Evolutionary conservation across 1,140 invertebrate genomes (phyloP).

Genomic region (Drosophila setifemur): DNA sequence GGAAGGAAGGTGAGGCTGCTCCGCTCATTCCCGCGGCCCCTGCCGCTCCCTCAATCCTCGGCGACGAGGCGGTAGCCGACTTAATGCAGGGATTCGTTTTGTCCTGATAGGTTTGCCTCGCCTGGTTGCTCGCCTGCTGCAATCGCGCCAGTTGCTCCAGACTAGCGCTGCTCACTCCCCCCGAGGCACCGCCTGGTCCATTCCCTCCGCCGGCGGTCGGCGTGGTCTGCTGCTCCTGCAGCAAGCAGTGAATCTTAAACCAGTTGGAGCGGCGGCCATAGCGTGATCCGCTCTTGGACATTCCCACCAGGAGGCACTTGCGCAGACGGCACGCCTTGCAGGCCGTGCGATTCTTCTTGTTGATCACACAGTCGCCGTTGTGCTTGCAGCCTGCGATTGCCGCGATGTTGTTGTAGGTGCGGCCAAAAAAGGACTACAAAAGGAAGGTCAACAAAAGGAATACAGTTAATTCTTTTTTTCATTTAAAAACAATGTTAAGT

Average conservation of each 20-base stretch:
- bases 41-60: constrained; percentile 20
- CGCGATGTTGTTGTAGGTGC: constrained; percentile 97
- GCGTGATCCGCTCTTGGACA: constrained; percentile 97
- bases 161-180: constrained; percentile 35
- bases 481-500: no score
- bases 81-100: constrained; percentile 82
- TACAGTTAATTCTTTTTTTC: background rate
- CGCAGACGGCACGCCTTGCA: constrained; percentile 97
- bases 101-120: constrained; percentile 78
- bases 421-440: constrained; percentile 97
- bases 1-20: constrained; percentile 30
- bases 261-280: constrained; percentile 96
- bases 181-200: background rate
- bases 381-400: constrained; percentile 97
- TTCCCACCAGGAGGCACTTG: constrained; percentile 96
- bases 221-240: constrained; percentile 87
- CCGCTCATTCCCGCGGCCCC: constrained; percentile 3
- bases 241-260: constrained; percentile 96
- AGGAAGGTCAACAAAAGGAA: background rate
- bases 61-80: constrained; percentile 60
- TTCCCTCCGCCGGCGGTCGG: constrained; percentile 15
- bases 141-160: constrained; percentile 80
- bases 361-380: constrained; percentile 96
- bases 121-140: constrained; percentile 74
- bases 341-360: constrained; percentile 97